Base-by-base conservation (phyloP, 2,797 vertebrate genomes). In the Gymnodraco acuticeps region DNA sequence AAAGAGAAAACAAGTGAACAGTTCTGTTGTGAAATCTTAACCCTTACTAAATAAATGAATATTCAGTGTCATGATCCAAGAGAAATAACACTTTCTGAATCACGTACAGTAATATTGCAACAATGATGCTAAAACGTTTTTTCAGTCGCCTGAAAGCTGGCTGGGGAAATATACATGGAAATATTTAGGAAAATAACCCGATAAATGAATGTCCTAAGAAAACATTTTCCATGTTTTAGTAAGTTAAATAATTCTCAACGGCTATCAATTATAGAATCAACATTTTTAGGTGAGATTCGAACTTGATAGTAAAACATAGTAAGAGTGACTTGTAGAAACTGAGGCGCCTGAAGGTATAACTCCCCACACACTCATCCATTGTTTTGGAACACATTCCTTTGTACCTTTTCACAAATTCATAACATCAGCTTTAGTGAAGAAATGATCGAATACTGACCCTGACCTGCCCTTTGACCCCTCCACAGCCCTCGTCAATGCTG, bases 401-500 rank as follows among this genome's bases (percentile, higher is more conserved):
- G 27, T 5, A 27, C 27, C 27, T 27, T 27, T 27, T 27, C 27
- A 27, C 27, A 27, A 27, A 27, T 27, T 27, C 27, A 27, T 27
- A 27, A 27, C 27, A 27, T 27, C 27, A 27, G 27, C 38, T 42
- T 6, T 53, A 8, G 11, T 19, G 10, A 13, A 17, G 8, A 45
- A 70, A 58, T 42, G 4, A 48, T 8, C 5, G 55, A 64, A 38
- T 12, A 11, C 8, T 19, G 15, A 56, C 3, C 6, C 8, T 48
- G 61, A 31, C 1, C 43, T 58, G 1, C 10, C 33, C 45, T 71
- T 38, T 67, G 59, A 79, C 62, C 81, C 53, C 0, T 20, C 67
- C 4, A 14, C 85, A 94, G 94, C 82, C 61, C 88, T 92, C 61
- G 58, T 92, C 54, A 93, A 95, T 19, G 70, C 70, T 19, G 92